Percentiles rank a stretch among this genome's conserved stretches.
Evolutionary conservation across 1,140 invertebrate species (phyloP).

Genomic region (Cyclina sinensis): DNA sequence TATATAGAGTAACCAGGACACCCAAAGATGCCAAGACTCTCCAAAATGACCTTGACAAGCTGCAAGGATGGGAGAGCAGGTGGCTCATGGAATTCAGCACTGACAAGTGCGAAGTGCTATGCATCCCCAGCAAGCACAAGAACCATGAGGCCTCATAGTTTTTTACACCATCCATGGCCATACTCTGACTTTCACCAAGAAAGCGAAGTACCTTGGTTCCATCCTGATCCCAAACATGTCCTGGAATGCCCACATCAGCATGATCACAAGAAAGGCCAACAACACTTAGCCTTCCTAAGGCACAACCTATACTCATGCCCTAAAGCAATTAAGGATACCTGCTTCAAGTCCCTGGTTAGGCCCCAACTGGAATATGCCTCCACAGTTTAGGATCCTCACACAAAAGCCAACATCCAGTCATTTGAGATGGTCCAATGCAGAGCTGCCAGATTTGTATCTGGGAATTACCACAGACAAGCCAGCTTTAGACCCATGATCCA

Average conservation of each 20-base stretch:
- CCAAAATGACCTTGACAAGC: conserved; percentile 1
- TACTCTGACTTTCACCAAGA: background rate
- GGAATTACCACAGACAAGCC: no score
- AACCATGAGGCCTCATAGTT: background rate
- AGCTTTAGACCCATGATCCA: no score
- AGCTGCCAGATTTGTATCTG: background rate
- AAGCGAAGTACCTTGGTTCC: conserved; percentile 12
- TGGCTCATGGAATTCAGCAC: conserved; percentile 50
- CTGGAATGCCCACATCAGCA: background rate
- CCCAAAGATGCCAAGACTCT: background rate
- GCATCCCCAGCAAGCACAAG: conserved; percentile 47
- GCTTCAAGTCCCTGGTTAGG: background rate
- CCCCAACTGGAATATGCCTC: background rate
- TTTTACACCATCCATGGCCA: conserved; percentile 8
- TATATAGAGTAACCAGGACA: background rate
- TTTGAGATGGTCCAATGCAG: background rate
- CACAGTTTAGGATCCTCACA: background rate
- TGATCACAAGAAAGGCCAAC: background rate
- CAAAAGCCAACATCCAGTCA: background rate
- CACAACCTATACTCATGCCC: background rate
- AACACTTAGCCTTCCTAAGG: background rate
- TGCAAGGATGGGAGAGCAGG: conserved; percentile 11
- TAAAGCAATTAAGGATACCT: background rate
- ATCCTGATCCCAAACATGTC: background rate
- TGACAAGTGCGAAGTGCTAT: conserved; percentile 34